These are phyloP conservation scores for Tragopan temminckii DNA, from an alignment of 2,797 vertebrate species.

Conservation along the genomic window DNA sequence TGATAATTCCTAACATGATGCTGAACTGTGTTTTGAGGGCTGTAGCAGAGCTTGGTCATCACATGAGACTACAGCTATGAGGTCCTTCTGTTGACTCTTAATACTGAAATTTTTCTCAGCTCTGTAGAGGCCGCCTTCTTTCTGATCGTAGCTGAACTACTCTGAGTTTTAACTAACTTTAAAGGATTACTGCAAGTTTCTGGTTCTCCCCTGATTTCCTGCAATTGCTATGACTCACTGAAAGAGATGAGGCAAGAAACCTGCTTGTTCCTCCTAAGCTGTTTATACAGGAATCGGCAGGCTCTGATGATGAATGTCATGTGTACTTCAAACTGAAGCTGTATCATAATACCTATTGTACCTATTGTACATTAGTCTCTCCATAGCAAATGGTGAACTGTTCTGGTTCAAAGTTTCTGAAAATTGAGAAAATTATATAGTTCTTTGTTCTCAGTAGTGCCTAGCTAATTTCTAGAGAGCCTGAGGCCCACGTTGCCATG, in stretches of 20 bases:
- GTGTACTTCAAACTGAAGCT: neutral
- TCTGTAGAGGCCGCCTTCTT: neutral
- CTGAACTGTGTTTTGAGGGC: neutral
- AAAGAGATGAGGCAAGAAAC: neutral
- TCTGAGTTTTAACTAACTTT: neutral
- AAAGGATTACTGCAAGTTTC: neutral
- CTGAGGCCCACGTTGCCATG: accelerated
- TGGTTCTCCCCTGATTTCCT: neutral
- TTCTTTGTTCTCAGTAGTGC: neutral
- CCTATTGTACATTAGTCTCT: neutral
- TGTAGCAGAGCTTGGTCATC: neutral
- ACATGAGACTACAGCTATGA: neutral
- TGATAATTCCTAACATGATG: neutral
- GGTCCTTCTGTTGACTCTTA: neutral
- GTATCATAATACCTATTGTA: neutral
- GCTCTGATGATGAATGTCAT: neutral
- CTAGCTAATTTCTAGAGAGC: neutral
- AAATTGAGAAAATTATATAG: neutral
- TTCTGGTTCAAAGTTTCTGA: neutral
- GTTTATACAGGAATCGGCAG: neutral
- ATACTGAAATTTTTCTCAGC: neutral
- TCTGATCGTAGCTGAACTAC: neutral
- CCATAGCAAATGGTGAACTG: neutral
- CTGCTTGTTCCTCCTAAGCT: neutral
- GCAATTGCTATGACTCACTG: neutral